Conservation (phyloP, 2,888 invertebrate genomes). For the Eretmocerus hayati region DNA sequence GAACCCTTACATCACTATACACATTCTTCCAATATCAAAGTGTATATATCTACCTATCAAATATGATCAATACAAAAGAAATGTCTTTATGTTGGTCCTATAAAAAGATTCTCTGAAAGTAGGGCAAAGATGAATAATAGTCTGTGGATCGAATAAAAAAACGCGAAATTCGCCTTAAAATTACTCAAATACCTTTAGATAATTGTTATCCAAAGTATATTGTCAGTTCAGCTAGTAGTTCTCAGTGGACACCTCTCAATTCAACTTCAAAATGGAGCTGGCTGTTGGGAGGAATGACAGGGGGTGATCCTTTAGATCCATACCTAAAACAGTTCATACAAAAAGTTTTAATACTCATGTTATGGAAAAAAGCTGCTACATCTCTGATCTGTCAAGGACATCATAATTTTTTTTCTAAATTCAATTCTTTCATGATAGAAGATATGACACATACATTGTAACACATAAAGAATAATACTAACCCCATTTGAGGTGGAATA, state of each 20-base stretch:
- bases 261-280: conserved; percentile 86
- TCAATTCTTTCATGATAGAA: no score
- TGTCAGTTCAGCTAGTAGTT: neutral
- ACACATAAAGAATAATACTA: conserved; percentile 47
- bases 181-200: neutral
- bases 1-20: conserved; percentile 12
- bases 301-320: conserved; percentile 70
- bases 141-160: conserved; percentile 12
- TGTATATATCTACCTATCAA: conserved; percentile 3
- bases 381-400: no score
- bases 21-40: conserved; percentile 10
- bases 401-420: no score
- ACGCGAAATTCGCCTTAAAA: neutral
- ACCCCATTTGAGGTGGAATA: conserved; percentile 82
- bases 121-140: no score
- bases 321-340: conserved; percentile 51
- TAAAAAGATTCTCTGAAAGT: no score
- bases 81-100: neutral
- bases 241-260: conserved; percentile 68
- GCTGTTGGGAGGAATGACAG: conserved; percentile 81
- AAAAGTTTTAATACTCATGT: no score
- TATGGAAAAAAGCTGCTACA: no score
- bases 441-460: conserved; percentile 1
- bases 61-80: neutral
- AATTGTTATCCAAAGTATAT: neutral